Percentiles rank a stretch among this genome's conserved stretches.
These are phyloP conservation scores for Patella pellucida DNA, from an alignment of 2,888 invertebrate genomes.

Conservation along the genomic window DNA sequence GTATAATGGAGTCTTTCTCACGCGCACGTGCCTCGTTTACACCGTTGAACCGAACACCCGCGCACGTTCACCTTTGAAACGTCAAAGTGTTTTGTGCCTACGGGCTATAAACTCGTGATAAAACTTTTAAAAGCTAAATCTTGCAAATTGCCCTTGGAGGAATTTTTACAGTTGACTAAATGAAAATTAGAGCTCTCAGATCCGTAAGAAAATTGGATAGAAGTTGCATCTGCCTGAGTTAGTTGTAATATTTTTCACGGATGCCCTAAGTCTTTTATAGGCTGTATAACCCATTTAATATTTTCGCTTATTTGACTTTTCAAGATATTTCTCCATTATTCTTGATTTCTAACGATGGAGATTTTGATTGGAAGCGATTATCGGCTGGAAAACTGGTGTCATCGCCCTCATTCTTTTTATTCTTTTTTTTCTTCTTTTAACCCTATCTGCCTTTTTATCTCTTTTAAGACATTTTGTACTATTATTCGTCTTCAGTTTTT, in stretches of 20 bases:
- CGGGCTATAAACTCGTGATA: background rate
- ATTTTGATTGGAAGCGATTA: background rate
- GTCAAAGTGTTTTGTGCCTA: too few species aligned
- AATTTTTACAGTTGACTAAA: slow-evolving; percentile 3
- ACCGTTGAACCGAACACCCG: too few species aligned
- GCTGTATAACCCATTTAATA: background rate
- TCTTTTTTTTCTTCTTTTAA: too few species aligned
- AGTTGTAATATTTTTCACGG: background rate
- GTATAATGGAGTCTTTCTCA: too few species aligned
- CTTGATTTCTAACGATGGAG: background rate
- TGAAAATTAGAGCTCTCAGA: background rate
- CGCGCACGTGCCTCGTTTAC: too few species aligned
- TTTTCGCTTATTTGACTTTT: slow-evolving; percentile 4
- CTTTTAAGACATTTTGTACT: too few species aligned
- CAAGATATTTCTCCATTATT: slow-evolving; percentile 9
- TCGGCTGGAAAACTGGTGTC: too few species aligned
- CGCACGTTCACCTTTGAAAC: too few species aligned
- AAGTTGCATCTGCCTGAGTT: background rate
- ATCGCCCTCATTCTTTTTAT: too few species aligned
- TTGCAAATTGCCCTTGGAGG: background rate
- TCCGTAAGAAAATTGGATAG: slow-evolving; percentile 1
- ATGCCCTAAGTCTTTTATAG: background rate
- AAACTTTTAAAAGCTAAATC: background rate
- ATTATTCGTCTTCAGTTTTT: too few species aligned
- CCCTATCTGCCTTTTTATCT: too few species aligned